Conservation (phyloP, 2,888 invertebrate genomes). For the Xestoiulus laeticollis region DNA sequence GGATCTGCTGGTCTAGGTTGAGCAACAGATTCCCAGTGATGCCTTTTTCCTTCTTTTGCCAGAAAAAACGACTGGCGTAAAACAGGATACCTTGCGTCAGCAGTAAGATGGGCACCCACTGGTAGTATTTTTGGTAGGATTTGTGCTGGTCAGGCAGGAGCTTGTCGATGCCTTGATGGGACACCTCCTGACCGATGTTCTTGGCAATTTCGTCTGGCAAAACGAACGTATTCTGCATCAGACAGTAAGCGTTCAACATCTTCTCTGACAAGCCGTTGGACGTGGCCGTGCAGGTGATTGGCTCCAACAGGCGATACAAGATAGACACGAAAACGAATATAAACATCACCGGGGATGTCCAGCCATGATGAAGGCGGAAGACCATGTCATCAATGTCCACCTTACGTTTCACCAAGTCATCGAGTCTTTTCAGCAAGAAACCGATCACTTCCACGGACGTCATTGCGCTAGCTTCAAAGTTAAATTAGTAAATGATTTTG, state of each 20-base stretch:
- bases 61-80: conserved; percentile 58
- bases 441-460: neutral
- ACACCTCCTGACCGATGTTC: conserved; percentile 58
- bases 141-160: neutral
- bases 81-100: conserved; percentile 58
- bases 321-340: neutral
- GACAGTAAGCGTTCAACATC: conserved; percentile 42
- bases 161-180: conserved; percentile 59
- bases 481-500: too few relatives aligned
- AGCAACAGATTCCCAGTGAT: neutral
- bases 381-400: neutral
- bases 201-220: conserved; percentile 58
- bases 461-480: too few relatives aligned
- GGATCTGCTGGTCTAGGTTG: conserved; percentile 8
- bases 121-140: conserved; percentile 59
- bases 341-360: neutral
- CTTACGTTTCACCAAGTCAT: neutral
- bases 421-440: neutral
- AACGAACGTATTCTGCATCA: conserved; percentile 59
- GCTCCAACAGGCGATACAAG: neutral
- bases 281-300: conserved; percentile 10
- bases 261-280: neutral
- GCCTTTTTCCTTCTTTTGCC: conserved; percentile 59
- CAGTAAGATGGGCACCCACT: conserved; percentile 59
- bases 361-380: conserved; percentile 14